These are phyloP conservation scores for Aplocera efformata DNA, from an alignment of 2,888 invertebrate species.

Conservation along the genomic window DNA sequence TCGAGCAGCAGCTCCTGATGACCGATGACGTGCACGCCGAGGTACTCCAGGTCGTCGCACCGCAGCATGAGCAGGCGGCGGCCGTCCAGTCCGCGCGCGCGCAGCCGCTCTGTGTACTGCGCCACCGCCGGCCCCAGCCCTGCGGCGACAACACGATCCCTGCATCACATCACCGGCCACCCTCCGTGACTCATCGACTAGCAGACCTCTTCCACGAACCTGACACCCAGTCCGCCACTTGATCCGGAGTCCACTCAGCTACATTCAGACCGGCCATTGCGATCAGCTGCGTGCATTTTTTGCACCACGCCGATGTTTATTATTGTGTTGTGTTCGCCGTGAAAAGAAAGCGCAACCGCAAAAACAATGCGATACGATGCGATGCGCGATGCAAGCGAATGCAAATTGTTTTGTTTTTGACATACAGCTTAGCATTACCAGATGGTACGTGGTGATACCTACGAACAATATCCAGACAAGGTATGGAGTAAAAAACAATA, in stretches of 20 bases:
- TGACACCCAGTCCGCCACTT: conserved; percentile 94
- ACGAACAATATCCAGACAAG: no score
- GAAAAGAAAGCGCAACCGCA: conserved; percentile 17
- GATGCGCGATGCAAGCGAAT: no score
- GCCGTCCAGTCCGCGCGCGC: conserved; percentile 90
- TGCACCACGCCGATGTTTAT: conserved; percentile 26
- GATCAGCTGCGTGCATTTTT: conserved; percentile 44
- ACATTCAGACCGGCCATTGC: conserved; percentile 78
- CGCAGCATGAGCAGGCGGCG: conserved; percentile 90
- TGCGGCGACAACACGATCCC: conserved; percentile 41
- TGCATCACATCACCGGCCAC: conserved; percentile 30
- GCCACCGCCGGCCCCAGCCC: conserved; percentile 89
- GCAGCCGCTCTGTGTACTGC: conserved; percentile 89
- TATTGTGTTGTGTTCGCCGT: conserved; percentile 18
- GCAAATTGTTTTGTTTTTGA: neutral
- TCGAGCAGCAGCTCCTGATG: conserved; percentile 96
- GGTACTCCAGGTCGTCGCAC: conserved; percentile 92
- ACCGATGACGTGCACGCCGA: conserved; percentile 92
- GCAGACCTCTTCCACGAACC: conserved; percentile 74
- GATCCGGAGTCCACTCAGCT: conserved; percentile 93
- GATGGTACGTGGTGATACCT: no score
- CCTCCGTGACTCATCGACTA: conserved; percentile 39
- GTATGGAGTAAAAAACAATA: no score
- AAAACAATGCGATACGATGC: neutral
- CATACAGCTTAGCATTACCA: no score